Conservation (phyloP, 2,797 vertebrate species). For the Amniataba percoides region DNA sequence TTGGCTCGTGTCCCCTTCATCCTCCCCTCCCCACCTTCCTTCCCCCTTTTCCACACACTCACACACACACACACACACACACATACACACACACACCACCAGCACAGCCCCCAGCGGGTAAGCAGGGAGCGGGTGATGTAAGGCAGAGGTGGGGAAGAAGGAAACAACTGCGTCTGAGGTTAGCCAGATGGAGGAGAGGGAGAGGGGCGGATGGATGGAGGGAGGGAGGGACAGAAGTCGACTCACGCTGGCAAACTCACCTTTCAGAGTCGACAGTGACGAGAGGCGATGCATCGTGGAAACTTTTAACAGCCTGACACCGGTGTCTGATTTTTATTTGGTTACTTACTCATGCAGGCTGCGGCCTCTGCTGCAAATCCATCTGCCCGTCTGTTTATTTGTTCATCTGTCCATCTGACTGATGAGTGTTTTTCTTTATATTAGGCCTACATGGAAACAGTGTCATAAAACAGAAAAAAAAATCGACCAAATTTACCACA, state of each 20-base stretch:
- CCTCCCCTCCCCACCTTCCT: constrained; percentile 38
- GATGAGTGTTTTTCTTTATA: constrained; percentile 24
- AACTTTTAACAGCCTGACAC: constrained; percentile 43
- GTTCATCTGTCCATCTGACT: constrained; percentile 7
- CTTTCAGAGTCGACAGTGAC: constrained; percentile 39
- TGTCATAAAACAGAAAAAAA: constrained; percentile 18
- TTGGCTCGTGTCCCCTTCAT: constrained; percentile 64
- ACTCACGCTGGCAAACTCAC: constrained; percentile 50
- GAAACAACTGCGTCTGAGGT: constrained; percentile 84
- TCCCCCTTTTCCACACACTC: constrained; percentile 28
- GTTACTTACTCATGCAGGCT: constrained; percentile 13
- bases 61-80: too few species aligned
- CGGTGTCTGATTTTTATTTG: constrained; percentile 7
- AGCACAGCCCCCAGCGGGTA: constrained; percentile 57
- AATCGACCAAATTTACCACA: constrained; percentile 3
- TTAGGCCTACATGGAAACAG: background rate
- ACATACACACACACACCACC: constrained; percentile 38
- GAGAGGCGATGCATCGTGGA: constrained; percentile 53
- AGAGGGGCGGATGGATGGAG: constrained; percentile 46
- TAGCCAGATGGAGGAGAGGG: constrained; percentile 80
- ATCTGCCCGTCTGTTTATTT: constrained; percentile 14
- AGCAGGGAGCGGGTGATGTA: constrained; percentile 76
- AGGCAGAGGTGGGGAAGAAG: constrained; percentile 81
- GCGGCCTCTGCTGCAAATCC: constrained; percentile 39
- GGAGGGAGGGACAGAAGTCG: constrained; percentile 37